phyloP scores from a whole-genome alignment of 2,888 invertebrate genomes.

The Mythimna albipuncta region DNA sequence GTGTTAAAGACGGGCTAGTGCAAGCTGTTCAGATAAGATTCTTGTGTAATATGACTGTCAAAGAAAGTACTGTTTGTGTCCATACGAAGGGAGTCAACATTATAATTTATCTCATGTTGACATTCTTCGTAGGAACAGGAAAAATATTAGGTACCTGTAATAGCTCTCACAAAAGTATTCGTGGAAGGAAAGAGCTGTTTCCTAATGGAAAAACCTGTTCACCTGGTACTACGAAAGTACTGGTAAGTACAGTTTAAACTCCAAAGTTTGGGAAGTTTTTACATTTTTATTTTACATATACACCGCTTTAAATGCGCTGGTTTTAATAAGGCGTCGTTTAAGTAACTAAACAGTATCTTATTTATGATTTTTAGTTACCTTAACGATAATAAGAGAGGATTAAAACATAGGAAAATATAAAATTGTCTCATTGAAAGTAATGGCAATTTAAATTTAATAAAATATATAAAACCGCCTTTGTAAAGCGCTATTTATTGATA shows the following conservation, averaged over 20 bases:
- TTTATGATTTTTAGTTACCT: no score
- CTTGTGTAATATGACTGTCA: constrained; percentile 3
- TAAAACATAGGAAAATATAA: no score
- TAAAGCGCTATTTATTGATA: no score
- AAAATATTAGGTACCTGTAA: constrained; percentile 31
- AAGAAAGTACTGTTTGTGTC: constrained; percentile 19
- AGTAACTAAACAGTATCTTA: neutral
- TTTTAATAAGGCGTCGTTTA: neutral
- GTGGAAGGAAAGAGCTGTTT: constrained; percentile 17
- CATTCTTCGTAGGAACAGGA: constrained; percentile 17
- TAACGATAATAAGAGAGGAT: neutral
- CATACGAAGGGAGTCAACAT: constrained; percentile 31
- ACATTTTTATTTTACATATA: constrained; percentile 8
- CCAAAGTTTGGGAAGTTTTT: constrained; percentile 18
- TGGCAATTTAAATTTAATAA: no score
- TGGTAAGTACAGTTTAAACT: constrained; percentile 5
- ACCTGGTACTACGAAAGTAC: constrained; percentile 13
- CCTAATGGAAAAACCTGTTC: constrained; percentile 46
- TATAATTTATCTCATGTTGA: constrained; percentile 24
- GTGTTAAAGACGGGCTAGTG: neutral
- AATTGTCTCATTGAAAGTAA: no score
- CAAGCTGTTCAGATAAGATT: constrained; percentile 25
- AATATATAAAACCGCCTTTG: no score
- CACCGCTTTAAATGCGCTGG: neutral
- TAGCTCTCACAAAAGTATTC: constrained; percentile 26